Evolutionary conservation across 2,888 invertebrate species (phyloP), one percentile per base, ranked within the genome.

Genomic region (Mythimna vitellina): DNA sequence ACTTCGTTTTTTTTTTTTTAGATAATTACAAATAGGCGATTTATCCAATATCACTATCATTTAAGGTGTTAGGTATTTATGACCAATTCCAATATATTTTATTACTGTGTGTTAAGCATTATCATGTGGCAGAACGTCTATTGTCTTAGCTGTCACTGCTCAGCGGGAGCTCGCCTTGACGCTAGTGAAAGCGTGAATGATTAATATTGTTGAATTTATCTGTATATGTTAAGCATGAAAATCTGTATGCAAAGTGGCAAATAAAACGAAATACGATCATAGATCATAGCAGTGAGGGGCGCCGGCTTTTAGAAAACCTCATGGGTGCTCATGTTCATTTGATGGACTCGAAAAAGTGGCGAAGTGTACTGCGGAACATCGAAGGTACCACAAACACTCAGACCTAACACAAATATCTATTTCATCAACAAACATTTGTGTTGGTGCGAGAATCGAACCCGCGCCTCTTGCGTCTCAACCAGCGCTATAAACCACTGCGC

Each of bases 121-220:
- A 62, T 38, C n/a, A 71, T 29, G 29, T 42, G 42, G 14, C 35
- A 60, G 29, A 38, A 49, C 49, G 60, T 53, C 46, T 54, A 65
- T 73, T 73, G 61, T 65, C 32, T 65, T 32, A 56, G 46, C 35
- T 20, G 17, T 25, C 42, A 46, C 12, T 62, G 46, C 46, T 17
- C 46, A 46, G 46, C 17, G 22, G 32, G 49, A 66, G 56, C 38
- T 61, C n/a, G 49, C 58, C 58, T 62, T 35, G 49, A 20, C 35
- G 56, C 54, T 46, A 72, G 73, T 53, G 73, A 78, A 77, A 77
- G 70, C 78, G 78, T 78, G 64, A 70, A 70, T 54, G 51, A 64
- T 78, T 78, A 61, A 71, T 64, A 56, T 60, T 65, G 25, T 56
- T 56, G 58, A 75, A 75, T 66, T 62, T 74, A 62, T 56, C 22